Base-by-base conservation (phyloP, 2,888 invertebrate species). In the Coelinius sp. region DNA sequence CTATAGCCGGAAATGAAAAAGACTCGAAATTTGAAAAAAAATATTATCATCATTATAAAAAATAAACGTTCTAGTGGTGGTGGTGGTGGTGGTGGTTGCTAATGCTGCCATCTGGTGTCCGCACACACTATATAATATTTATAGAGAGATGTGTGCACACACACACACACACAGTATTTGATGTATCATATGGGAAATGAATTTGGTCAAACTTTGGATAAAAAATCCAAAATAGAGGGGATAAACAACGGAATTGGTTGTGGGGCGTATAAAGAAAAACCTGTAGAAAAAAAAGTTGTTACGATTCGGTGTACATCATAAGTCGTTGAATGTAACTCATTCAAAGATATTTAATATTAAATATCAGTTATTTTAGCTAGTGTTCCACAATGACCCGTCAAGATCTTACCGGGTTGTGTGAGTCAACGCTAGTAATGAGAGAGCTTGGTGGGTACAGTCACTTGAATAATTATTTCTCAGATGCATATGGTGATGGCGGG, bases 251-350 rank as follows among this genome's bases (percentile, higher is more conserved):
- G 79, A 84, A 84, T 83, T 82, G 68, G 3, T 71, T 49, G 44
- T 73, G 84, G 85, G 81, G 86, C 83, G 82, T 83, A 78, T 76
- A 77, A 72, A 81, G 79, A 85, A 82, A 85, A 73, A 74, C 84
- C 74, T 80, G 76, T 79, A 76, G 68, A 77, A 38, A 46, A 66
- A 80, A 87, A 86, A 84, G 77, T 79, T 85, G 78, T 74, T 77
- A 79, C 84, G 79, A 86, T 85, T 86, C 77, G 76, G 81, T 82
- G 74, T 76, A 80, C 80, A 81, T 75, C 78, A 74, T 82, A 79
- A 76, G 53, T 63, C 31, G 63, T 68, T 80, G 68, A 12, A 72
- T 52, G 8, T 12, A 4, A 14, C 25, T 10, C 4, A 2, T 70
- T 17, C 17, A 7, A 59, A 81, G 81, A 80, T 86, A 86, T 85